These are phyloP conservation scores for Aproaerema taeniolella DNA, from an alignment of 2,888 invertebrate genomes.

Conservation along the genomic window DNA sequence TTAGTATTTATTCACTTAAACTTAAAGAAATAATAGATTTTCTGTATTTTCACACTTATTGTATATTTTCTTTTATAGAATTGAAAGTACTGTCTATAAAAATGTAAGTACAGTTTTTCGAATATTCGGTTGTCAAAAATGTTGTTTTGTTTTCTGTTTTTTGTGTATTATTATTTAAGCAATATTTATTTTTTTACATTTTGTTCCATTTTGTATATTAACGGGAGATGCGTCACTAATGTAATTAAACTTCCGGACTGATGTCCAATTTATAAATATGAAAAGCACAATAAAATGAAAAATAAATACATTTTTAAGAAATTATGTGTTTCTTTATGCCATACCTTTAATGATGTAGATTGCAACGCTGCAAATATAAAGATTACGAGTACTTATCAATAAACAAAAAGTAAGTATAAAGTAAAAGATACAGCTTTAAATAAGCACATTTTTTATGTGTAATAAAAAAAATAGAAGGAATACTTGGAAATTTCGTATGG, in stretches of 20 bases:
- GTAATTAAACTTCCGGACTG: conserved; percentile 50
- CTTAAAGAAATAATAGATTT: neutral
- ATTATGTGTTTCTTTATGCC: conserved; percentile 26
- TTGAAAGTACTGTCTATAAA: neutral
- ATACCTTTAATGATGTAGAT: too few relatives aligned
- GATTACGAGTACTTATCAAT: too few relatives aligned
- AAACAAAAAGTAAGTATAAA: too few relatives aligned
- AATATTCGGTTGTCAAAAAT: conserved; percentile 17
- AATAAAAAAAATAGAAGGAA: too few relatives aligned
- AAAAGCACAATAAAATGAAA: conserved; percentile 74
- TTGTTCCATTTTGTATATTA: conserved; percentile 54
- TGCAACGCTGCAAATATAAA: too few relatives aligned
- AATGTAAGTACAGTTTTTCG: conserved; percentile 10
- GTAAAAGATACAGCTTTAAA: too few relatives aligned
- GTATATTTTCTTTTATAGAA: neutral
- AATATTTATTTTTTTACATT: conserved; percentile 57
- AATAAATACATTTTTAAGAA: conserved; percentile 73
- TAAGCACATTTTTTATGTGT: too few relatives aligned
- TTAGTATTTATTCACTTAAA: neutral
- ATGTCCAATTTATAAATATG: conserved; percentile 64
- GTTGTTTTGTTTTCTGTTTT: conserved; percentile 39
- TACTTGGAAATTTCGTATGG: too few relatives aligned
- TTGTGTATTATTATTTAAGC: conserved; percentile 37
- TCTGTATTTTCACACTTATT: neutral
- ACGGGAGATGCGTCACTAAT: conserved; percentile 51